Evolutionary conservation across 2,113 vertebrate species (phyloP), one percentile per base, ranked within the genome.

Genomic region (Pterocles orientalis): DNA sequence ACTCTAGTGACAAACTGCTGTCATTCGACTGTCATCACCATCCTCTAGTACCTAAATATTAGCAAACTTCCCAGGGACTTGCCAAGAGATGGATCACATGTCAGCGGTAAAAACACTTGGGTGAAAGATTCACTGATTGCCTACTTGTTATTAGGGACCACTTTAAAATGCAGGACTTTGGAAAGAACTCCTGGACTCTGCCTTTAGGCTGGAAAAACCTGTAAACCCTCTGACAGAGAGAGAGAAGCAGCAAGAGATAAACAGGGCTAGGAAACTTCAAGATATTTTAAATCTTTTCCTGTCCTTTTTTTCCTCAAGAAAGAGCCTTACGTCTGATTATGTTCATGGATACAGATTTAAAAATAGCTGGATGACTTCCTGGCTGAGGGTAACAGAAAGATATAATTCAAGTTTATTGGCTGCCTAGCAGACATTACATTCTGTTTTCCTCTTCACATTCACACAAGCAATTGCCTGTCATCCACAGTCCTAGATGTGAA

Each of bases 341-440:
- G 5, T 50, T 91, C 86, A 85, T 14, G 17, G 66, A 79, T 41
- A 87, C 31, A 79, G 10, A 43, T 82, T 92, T 91, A 34, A 92
- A 95, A 97, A 85, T 73, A 95, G 36, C 84, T 79, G 75, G 36
- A 66, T 94, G 66, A 53, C 70, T 95, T 94, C 84, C 78, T 95
- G 70, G 41, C 45, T 94, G 70, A 92, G 41, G 18, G 43, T 94
- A 95, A 89, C 26, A 92, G 90, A 90, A 93, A 66, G 53, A 85
- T 77, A 91, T 25, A 91, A 83, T 95, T 90, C 82, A 83, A 66
- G 76, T 90, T 88, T 86, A 88, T 81, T 93, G 87, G 62, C 90
- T 88, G 76, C 41, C 68, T 88, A 88, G 82, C 61, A 91, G 79
- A 83, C 51, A 60, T 66, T 77, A 77, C 78, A 83, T 86, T 87